Base-by-base conservation (phyloP, 2,888 invertebrate species). In the Lomographa bimaculata region DNA sequence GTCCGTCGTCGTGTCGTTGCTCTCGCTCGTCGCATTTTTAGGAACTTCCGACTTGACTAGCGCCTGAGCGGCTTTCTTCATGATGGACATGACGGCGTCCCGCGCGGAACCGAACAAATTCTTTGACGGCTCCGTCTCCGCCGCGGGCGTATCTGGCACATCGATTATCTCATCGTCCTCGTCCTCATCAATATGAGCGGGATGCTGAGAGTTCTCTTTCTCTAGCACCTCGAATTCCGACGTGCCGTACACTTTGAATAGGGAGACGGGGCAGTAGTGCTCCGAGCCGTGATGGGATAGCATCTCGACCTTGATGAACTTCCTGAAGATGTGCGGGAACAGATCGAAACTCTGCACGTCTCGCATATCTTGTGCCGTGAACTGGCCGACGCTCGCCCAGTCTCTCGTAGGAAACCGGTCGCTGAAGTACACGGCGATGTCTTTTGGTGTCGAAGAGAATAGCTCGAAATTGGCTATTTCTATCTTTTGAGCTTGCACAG, bases 401-500 rank as follows among this genome's bases (percentile, higher is more conserved):
- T 98, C 98, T 40, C 97, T 91, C 0, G 95, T 94, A 1, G 97
- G 97, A 79, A 94, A 97, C 30, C 97, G 91, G 79, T 97, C 97
- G 66, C 96, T 96, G 36, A 96, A 94, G 55, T 91, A 95, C 3
- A 97, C 94, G 7, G 94, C 93, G 72, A 99, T 95, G 50, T 97
- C 96, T 78, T 96, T 96, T 6, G 98, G 98, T 11, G 96, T 96
- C 0, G 98, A 99, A 3, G 99, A 98, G 82, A 99, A 99, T 43
- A 99, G 87, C 81, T 99, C 99, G 73, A 97, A 97, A 80, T 99
- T 99, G 1, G 98, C 99, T 57, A 99, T 87, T 64, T 99, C 98
- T 47, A 99, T 94, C 83, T 95, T 95, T 75, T 96, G 96, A 2
- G 98, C 96, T 84, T 98, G 98, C 46, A 99, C 95, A 2, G 98